Evolutionary conservation across 2,797 vertebrate genomes (phyloP), one percentile per base, ranked within the genome.

Genomic region (Hybognathus amarus): DNA sequence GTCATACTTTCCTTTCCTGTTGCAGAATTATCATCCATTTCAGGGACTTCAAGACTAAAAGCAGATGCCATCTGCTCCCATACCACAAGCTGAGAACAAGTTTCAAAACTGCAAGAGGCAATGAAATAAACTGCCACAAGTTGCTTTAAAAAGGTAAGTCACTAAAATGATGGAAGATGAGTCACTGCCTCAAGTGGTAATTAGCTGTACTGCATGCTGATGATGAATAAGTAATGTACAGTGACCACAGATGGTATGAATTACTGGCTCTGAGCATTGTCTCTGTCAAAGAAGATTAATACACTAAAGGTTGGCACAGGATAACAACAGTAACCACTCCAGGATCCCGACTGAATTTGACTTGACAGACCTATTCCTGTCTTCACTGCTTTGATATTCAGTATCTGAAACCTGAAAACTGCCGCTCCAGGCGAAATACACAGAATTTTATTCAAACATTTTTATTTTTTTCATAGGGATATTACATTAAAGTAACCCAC

Each of bases 11-110:
- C 45, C 36, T 3, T 54, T 13, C 40, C 73, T 42, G 52, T 81
- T 38, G 52, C 63, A 80, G 13, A 42, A 61, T 42, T 70, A 90
- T 91, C 89, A 89, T 87, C 83, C 78, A 87, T 80, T 83, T 85
- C 84, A 52, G 27, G 64, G 52, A 82, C 79, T 79, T 85, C 59
- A 76, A 24, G 76, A 84, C 50, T 79, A 79, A 83, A 83, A 77
- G 70, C 80, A 77, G 61, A 59, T 80, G 50, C 76, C 85, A 87
- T 87, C 80, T 85, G 85, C 74, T 87, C 78, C 75, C 18, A 69
- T 63, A 70, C 54, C 50, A 73, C 82, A 59, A 66, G 47, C 76
- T 83, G 54, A 79, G 50, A 33, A 33, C 30, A 38, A 52, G 54
- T 61, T 82, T 83, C 24, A 71, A 40, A 85, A 54, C 20, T 36